These are phyloP conservation scores for Acrocephalus scirpaceus DNA, from an alignment of 2,797 vertebrate species.

Conservation along the genomic window DNA sequence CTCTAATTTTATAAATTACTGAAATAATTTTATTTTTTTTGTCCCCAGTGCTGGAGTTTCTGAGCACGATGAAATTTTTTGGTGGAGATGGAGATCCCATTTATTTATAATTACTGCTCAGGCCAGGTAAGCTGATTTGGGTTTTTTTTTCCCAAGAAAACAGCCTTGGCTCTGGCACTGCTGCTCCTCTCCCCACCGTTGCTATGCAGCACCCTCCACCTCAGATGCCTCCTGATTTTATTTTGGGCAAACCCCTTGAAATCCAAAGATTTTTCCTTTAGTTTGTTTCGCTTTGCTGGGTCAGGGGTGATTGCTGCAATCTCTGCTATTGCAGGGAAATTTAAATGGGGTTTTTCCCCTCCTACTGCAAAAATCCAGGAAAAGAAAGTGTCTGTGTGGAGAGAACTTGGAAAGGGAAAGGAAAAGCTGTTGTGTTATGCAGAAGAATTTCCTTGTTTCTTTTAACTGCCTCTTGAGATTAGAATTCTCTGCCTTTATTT, in stretches of 20 bases:
- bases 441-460: neutral
- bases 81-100: neutral
- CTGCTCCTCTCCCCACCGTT: neutral
- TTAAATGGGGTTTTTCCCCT: neutral
- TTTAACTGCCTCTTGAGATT: constrained; percentile 6
- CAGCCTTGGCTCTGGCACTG: neutral
- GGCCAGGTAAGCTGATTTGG: neutral
- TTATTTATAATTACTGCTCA: neutral
- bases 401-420: neutral
- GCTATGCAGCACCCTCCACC: neutral
- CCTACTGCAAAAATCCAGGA: neutral
- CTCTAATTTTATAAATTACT: neutral
- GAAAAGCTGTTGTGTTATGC: neutral
- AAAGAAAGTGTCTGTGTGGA: neutral
- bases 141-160: neutral
- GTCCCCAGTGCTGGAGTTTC: neutral
- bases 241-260: neutral
- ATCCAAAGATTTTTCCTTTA: neutral
- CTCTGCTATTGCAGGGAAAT: neutral
- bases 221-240: neutral
- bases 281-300: neutral
- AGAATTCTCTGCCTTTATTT: neutral
- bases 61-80: neutral
- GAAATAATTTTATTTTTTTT: neutral
- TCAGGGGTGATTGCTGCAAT: neutral